phyloP scores from a whole-genome alignment of 1,140 invertebrate species.

The Hestina assimilis region DNA sequence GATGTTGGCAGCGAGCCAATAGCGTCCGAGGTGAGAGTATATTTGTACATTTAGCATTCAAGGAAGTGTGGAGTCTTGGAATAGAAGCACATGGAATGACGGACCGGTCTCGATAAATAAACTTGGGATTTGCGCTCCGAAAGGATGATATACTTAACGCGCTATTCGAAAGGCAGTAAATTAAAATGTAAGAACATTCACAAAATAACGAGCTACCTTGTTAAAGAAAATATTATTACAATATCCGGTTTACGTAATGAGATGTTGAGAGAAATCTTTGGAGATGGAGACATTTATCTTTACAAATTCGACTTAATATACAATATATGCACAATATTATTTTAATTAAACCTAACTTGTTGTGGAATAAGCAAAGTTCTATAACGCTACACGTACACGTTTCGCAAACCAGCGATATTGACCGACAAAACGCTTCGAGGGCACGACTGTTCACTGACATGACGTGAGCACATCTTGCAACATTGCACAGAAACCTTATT shows the following conservation, averaged over 20 bases:
- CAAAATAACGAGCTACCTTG: constrained; percentile 6
- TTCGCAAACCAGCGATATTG: constrained; percentile 55
- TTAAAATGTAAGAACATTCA: constrained; percentile 7
- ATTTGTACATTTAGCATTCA: constrained; percentile 74
- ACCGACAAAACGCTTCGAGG: constrained; percentile 58
- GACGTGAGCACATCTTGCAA: constrained; percentile 28
- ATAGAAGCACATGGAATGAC: constrained; percentile 61
- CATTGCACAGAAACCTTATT: constrained; percentile 16
- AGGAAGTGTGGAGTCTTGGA: constrained; percentile 73
- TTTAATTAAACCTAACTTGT: no score
- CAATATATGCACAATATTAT: no score
- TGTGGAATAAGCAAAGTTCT: no score
- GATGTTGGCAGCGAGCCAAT: constrained; percentile 65
- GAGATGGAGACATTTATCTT: no score
- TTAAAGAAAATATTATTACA: constrained; percentile 6
- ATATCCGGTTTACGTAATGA: constrained; percentile 18
- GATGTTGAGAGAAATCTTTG: constrained; percentile 1
- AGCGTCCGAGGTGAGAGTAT: constrained; percentile 63
- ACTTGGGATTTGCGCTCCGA: constrained; percentile 15
- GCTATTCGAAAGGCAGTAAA: constrained; percentile 10
- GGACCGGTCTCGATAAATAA: constrained; percentile 41
- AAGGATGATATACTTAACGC: constrained; percentile 14
- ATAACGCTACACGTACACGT: no score
- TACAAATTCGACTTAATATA: no score
- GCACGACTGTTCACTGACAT: constrained; percentile 40